Conservation (phyloP, 2,797 vertebrate species). For the Linurgus olivaceus region DNA sequence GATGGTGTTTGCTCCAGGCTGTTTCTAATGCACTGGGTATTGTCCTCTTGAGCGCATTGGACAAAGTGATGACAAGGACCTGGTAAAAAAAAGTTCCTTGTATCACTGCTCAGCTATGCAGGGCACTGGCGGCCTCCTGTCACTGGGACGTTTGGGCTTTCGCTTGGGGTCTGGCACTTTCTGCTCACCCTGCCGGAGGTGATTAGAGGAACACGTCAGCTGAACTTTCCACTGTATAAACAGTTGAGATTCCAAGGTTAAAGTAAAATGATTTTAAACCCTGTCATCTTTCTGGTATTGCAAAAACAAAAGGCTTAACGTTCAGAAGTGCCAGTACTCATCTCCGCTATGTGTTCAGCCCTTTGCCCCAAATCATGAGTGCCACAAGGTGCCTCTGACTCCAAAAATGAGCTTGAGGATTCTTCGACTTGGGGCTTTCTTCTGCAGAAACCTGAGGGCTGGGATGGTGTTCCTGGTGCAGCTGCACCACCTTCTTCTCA, state of each 20-base stretch:
- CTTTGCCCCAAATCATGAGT: background rate
- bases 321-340: background rate
- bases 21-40: conserved; percentile 70
- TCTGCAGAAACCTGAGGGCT: background rate
- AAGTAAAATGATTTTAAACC: conserved; percentile 60
- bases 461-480: background rate
- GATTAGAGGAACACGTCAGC: conserved; percentile 75
- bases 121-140: conserved; percentile 43
- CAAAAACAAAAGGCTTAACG: conserved; percentile 27
- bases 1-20: conserved; percentile 26
- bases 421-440: background rate
- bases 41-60: conserved; percentile 61
- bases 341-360: background rate
- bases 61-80: conserved; percentile 75
- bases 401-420: background rate
- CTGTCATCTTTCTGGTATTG: conserved; percentile 62
- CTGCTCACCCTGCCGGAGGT: conserved; percentile 58
- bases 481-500: background rate
- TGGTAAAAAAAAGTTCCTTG: conserved; percentile 72
- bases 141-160: conserved; percentile 48
- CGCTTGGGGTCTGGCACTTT: conserved; percentile 31
- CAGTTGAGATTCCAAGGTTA: conserved; percentile 69
- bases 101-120: conserved; percentile 75
- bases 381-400: background rate
- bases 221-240: conserved; percentile 71